A percentile compares a stretch with the other conserved stretches of the same genome.
These are phyloP conservation scores for Shinisaurus crocodilurus DNA, from an alignment of 2,113 vertebrate genomes.

Conservation along the genomic window DNA sequence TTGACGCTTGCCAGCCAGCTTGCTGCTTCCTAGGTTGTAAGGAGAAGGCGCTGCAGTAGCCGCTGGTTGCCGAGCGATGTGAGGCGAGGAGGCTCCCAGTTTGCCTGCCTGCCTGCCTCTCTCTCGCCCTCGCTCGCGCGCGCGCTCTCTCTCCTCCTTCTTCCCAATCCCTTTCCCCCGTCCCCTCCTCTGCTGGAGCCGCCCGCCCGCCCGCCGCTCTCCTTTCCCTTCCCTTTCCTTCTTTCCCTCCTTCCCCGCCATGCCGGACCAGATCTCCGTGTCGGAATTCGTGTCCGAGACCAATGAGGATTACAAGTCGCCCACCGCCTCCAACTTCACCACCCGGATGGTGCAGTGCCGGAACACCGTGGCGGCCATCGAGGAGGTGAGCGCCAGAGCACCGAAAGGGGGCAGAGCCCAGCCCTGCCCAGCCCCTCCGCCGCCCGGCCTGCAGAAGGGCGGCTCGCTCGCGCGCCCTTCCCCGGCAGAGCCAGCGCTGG, in stretches of 20 bases:
- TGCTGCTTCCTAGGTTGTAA: constrained; percentile 39
- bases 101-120: neutral
- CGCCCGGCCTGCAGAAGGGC: constrained; percentile 31
- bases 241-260: constrained; percentile 69
- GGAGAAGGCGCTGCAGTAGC: constrained; percentile 46
- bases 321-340: constrained; percentile 94
- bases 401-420: constrained; percentile 13
- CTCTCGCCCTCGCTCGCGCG: neutral
- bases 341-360: constrained; percentile 91
- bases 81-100: constrained; percentile 30
- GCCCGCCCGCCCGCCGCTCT: neutral
- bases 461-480: neutral
- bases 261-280: constrained; percentile 91
- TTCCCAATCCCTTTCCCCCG: constrained; percentile 25
- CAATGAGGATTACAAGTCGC: constrained; percentile 94
- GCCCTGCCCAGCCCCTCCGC: constrained; percentile 13
- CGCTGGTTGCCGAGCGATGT: constrained; percentile 15
- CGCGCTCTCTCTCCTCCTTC: neutral
- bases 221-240: constrained; percentile 12
- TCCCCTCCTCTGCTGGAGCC: constrained; percentile 6
- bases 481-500: neutral
- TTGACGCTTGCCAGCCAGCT: constrained; percentile 40
- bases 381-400: constrained; percentile 83
- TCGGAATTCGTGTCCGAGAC: constrained; percentile 92
- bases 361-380: constrained; percentile 89